These are phyloP conservation scores for Mus musculus DNA, from an alignment of 2,113 vertebrate genomes.

Conservation along the genomic window GRCm39 chr7:104767501-104768000, in stretches of 20 bases:
- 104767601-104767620: background rate
- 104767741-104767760: background rate
- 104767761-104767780: background rate
- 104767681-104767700: background rate
- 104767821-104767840: background rate
- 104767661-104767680: background rate
- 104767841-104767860: background rate
- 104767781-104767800: background rate
- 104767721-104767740: background rate
- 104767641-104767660: background rate
- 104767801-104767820: background rate
- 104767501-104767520: background rate
- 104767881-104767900: background rate
- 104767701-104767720: background rate
- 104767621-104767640: background rate
- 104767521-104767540: background rate
- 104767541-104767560: background rate
- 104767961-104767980: accelerated
- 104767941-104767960: background rate
- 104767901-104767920: background rate
- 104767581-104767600: background rate
- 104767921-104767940: background rate
- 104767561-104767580: background rate
- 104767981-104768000: background rate
- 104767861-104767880: background rate